phyloP scores from a whole-genome alignment of 2,888 invertebrate genomes.

The Gnatocerus cornutus region DNA sequence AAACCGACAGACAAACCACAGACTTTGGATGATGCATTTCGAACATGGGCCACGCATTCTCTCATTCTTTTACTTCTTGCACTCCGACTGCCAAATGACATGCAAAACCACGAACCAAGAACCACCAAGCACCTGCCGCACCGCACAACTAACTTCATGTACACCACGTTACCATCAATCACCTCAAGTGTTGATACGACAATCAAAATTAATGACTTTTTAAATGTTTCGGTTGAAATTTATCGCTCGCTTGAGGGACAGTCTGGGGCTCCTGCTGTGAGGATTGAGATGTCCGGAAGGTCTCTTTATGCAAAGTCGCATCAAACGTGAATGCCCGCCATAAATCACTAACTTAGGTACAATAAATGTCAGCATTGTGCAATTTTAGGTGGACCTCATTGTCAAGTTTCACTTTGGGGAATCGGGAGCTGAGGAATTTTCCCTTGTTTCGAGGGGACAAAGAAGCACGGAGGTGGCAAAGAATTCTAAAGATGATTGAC shows the following conservation, averaged over 20 bases:
- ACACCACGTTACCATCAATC: too few relatives aligned
- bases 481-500: neutral
- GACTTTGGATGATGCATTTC: neutral
- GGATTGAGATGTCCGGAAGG: slow-evolving; percentile 62
- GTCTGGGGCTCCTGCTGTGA: slow-evolving; percentile 57
- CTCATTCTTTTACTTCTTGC: neutral
- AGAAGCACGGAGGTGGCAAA: neutral
- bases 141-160: too few relatives aligned
- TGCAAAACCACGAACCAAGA: neutral
- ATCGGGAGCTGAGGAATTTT: slow-evolving; percentile 8
- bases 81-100: neutral
- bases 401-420: slow-evolving; percentile 11
- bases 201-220: slow-evolving; percentile 19
- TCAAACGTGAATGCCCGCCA: slow-evolving; percentile 55
- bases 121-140: too few relatives aligned
- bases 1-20: slow-evolving; percentile 32
- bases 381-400: slow-evolving; percentile 6
- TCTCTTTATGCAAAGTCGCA: slow-evolving; percentile 62
- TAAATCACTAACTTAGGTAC: slow-evolving; percentile 54
- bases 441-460: slow-evolving; percentile 1
- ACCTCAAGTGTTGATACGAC: neutral
- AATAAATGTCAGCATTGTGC: slow-evolving; percentile 23
- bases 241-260: slow-evolving; percentile 45
- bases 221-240: slow-evolving; percentile 6
- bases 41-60: neutral